Conservation (phyloP, 2,888 invertebrate species). For the Pristionchus arcanus region DNA sequence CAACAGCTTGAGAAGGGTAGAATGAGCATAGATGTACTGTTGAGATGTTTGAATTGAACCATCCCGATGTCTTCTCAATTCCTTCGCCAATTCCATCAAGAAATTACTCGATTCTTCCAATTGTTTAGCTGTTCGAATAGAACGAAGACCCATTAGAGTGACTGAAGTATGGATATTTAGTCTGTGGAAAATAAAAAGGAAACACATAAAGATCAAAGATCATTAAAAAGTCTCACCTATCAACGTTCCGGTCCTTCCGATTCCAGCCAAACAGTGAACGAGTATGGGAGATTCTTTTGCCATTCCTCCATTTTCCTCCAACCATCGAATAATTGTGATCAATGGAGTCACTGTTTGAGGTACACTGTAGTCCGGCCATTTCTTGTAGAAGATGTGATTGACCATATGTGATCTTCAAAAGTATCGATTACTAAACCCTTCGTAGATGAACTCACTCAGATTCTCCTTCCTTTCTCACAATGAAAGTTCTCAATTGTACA, state of each 20-base stretch:
- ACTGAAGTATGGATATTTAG: background rate
- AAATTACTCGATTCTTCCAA: background rate
- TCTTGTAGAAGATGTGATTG: conserved; percentile 14
- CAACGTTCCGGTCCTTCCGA: conserved; percentile 40
- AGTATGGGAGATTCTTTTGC: conserved; percentile 21
- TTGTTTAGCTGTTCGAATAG: background rate
- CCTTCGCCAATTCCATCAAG: background rate
- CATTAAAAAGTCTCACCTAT: background rate
- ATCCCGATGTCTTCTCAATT: conserved; percentile 26
- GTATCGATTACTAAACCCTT: background rate
- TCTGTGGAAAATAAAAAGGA: background rate
- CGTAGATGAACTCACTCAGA: background rate
- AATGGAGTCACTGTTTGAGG: conserved; percentile 38
- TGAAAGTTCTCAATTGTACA: conserved; percentile 41
- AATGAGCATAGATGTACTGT: conserved; percentile 20
- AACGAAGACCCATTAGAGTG: conserved; percentile 12
- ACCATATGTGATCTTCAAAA: background rate
- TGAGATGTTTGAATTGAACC: conserved; percentile 49
- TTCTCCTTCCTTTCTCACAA: background rate
- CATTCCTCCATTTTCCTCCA: conserved; percentile 47
- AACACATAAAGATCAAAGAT: conserved; percentile 3
- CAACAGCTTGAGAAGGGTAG: conserved; percentile 3
- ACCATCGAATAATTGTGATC: conserved; percentile 7
- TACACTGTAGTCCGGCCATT: conserved; percentile 47
- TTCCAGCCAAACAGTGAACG: conserved; percentile 47